Evolutionary conservation across 2,888 invertebrate genomes (phyloP).

Genomic region (Megaustenia siamemsis): DNA sequence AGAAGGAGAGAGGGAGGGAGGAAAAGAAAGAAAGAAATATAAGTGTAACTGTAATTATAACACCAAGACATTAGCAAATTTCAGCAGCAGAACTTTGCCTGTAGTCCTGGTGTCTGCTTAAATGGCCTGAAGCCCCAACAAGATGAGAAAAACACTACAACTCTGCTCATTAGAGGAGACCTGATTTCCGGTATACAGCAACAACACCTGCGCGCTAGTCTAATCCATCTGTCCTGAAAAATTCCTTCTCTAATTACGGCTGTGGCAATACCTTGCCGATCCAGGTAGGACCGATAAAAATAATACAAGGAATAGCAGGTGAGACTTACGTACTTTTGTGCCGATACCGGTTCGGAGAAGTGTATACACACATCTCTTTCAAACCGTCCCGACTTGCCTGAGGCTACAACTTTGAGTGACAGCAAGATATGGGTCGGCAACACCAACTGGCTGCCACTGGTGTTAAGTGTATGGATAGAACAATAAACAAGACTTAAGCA

Average conservation of each 20-base stretch:
- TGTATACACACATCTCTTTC: background rate
- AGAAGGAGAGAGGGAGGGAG: too few species aligned
- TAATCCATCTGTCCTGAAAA: background rate
- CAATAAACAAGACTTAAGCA: conserved; percentile 44
- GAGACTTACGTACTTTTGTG: background rate
- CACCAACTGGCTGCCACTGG: conserved; percentile 18
- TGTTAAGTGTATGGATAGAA: conserved; percentile 22
- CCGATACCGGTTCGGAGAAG: background rate
- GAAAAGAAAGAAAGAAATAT: background rate
- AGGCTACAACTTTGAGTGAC: conserved; percentile 19
- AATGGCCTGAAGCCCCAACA: background rate
- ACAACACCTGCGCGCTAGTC: conserved; percentile 8
- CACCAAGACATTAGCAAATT: background rate
- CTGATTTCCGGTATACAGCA: conserved; percentile 9
- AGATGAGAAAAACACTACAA: background rate
- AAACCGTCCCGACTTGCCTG: background rate
- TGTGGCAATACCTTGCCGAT: background rate
- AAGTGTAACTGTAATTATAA: background rate
- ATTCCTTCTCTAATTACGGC: conserved; percentile 7
- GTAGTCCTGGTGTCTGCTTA: background rate
- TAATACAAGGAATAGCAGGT: background rate
- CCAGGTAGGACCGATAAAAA: background rate
- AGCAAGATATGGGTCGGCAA: background rate
- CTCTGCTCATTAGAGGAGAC: background rate
- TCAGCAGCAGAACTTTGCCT: background rate